These are phyloP conservation scores for Pluvialis apricaria DNA, from an alignment of 2,113 vertebrate species.

Conservation along the genomic window DNA sequence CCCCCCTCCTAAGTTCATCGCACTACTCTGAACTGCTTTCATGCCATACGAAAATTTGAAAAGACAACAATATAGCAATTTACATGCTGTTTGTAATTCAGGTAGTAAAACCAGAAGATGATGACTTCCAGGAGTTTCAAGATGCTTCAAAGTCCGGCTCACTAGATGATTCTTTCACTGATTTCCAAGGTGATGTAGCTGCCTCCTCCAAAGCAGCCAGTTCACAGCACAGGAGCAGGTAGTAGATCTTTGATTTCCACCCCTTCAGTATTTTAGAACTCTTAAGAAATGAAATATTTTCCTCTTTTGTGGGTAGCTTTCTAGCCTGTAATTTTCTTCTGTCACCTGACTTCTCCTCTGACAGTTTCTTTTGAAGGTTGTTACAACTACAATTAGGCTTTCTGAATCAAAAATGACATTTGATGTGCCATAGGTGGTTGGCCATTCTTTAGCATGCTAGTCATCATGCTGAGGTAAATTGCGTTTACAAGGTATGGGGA, in stretches of 20 bases:
- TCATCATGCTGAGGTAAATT: background rate
- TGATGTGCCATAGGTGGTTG: background rate
- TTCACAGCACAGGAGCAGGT: slow-evolving; percentile 87
- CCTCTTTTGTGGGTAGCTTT: background rate
- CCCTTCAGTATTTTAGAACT: background rate
- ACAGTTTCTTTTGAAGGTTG: background rate
- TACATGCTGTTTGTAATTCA: slow-evolving; percentile 43
- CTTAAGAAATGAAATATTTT: background rate
- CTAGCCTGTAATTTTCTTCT: background rate
- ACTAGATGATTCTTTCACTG: slow-evolving; percentile 85
- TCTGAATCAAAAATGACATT: background rate
- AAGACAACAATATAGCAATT: background rate
- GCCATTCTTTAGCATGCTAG: background rate
- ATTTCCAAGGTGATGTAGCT: slow-evolving; percentile 85
- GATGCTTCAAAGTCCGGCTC: slow-evolving; percentile 91
- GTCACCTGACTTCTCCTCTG: background rate
- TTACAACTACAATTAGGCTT: background rate
- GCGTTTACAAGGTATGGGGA: background rate
- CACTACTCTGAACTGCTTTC: background rate
- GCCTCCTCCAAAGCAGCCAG: slow-evolving; percentile 68
- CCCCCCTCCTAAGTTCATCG: background rate
- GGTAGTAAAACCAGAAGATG: slow-evolving; percentile 88
- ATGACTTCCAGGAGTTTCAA: slow-evolving; percentile 98
- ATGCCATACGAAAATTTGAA: background rate
- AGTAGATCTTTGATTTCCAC: slow-evolving; percentile 22